phyloP scores from a whole-genome alignment of 2,797 vertebrate genomes.

The Silurus aristotelis region DNA sequence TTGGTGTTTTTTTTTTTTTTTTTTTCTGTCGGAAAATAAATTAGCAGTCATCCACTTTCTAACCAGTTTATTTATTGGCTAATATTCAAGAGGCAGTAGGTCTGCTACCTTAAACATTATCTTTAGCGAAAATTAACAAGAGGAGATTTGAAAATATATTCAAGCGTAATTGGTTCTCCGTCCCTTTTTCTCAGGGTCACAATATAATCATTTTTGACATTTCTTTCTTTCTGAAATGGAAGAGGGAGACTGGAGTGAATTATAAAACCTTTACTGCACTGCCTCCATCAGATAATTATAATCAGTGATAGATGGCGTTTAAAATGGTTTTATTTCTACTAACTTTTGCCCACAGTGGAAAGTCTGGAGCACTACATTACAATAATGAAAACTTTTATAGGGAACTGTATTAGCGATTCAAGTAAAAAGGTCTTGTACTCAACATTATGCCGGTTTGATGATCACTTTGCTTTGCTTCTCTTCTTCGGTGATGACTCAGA shows the following conservation, averaged over 20 bases:
- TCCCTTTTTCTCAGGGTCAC: not conserved
- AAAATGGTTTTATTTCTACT: not conserved
- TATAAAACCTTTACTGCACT: slow-evolving; percentile 8
- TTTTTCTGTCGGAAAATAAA: no score
- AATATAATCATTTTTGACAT: slow-evolving; percentile 5
- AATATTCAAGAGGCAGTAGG: not conserved
- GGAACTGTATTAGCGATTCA: not conserved
- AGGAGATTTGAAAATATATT: not conserved
- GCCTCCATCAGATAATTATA: not conserved
- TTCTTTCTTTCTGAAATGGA: not conserved
- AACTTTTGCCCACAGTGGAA: not conserved
- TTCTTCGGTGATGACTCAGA: not conserved
- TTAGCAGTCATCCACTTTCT: not conserved
- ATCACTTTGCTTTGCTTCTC: not conserved
- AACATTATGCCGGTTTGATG: not conserved
- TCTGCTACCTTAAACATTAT: not conserved
- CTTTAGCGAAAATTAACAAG: not conserved
- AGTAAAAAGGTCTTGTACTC: not conserved
- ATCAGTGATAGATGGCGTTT: not conserved
- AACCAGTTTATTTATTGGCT: not conserved
- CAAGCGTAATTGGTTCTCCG: not conserved
- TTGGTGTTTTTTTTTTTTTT: no score
- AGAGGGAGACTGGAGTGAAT: not conserved
- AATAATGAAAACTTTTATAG: not conserved
- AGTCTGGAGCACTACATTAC: not conserved